Base-by-base conservation (phyloP, 2,888 invertebrate genomes). In the Pristionchus arcanus region DNA sequence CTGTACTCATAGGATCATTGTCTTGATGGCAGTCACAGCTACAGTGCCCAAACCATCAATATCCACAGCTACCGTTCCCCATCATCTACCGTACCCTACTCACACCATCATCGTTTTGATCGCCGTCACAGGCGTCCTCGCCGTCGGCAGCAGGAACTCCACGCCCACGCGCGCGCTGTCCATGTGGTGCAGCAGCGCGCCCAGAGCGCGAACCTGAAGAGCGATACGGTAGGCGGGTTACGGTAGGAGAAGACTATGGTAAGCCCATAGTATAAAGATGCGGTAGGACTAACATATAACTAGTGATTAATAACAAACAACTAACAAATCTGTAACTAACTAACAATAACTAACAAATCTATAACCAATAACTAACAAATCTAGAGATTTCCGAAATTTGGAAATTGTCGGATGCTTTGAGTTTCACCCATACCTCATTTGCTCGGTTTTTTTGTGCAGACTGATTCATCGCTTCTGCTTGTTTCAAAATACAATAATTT, bases 161-260 rank as follows among this genome's bases (percentile, higher is more conserved):
- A 94, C 93, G 13, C 94, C 95, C 16, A 93, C 90, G 16, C 94
- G 91, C 34, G 91, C 91, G 15, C 92, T 92, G 74, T 95, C 94
- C 91, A 95, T 88, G 90, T 93, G 93, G 13, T 90, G 81, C 31
- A 95, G 91, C 31, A 95, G 92, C 19, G 94, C 94, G 1, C 94
- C 94, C 49, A 95, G 90, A 0, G 94, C 91, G 25, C 93, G 91
- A 49, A 94, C 91, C 94, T 94, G 28, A 86, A n/a, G 21, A 63
- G 19, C 3, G 28, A 28, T 66, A 66, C 66, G 66, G n/a, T 66
- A 66, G 31, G 63, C 7, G n/a, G 25, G 4, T 63, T 31, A 31
- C 31, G 68, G 21, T 68, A 5, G 81, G 37, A 42, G 25, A 9
- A 28, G 31, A 28, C 0, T 37, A 74, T 21, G 37, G 74, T 37